phyloP scores from a whole-genome alignment of 1,140 invertebrate species.

The Drosophila micromelanica region DNA sequence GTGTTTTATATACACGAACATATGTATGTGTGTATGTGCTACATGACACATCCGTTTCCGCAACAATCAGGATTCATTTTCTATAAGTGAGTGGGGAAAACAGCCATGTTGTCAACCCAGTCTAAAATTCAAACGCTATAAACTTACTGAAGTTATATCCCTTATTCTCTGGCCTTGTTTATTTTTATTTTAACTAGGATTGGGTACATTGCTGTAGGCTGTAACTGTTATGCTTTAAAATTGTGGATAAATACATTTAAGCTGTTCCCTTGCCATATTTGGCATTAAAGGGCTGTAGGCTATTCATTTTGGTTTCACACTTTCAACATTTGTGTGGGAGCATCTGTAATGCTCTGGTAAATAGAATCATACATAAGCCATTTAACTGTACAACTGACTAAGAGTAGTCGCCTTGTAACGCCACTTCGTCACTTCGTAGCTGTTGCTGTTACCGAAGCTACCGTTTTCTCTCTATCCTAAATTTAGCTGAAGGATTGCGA shows the following conservation, averaged over 20 bases:
- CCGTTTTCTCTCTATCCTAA: slow-evolving; percentile 16
- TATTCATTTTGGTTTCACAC: neutral
- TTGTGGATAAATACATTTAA: no score
- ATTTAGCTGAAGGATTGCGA: slow-evolving; percentile 9
- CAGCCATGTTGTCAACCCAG: slow-evolving; percentile 22
- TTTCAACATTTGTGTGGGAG: neutral
- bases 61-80: slow-evolving; percentile 54
- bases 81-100: neutral
- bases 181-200: no score
- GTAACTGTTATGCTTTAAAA: no score
- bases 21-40: slow-evolving; percentile 3
- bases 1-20: neutral
- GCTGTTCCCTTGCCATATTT: neutral
- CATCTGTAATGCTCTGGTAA: slow-evolving; percentile 2
- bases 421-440: no score
- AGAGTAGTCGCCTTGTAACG: neutral
- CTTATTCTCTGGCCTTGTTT: neutral
- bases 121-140: neutral
- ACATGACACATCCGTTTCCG: slow-evolving; percentile 65
- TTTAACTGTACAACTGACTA: slow-evolving; percentile 6
- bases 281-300: neutral
- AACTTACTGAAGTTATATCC: neutral
- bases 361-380: slow-evolving; percentile 12
- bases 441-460: neutral
- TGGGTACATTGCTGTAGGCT: no score